phyloP scores from a whole-genome alignment of 2,888 invertebrate genomes.

The Amphimallon solstitiale region DNA sequence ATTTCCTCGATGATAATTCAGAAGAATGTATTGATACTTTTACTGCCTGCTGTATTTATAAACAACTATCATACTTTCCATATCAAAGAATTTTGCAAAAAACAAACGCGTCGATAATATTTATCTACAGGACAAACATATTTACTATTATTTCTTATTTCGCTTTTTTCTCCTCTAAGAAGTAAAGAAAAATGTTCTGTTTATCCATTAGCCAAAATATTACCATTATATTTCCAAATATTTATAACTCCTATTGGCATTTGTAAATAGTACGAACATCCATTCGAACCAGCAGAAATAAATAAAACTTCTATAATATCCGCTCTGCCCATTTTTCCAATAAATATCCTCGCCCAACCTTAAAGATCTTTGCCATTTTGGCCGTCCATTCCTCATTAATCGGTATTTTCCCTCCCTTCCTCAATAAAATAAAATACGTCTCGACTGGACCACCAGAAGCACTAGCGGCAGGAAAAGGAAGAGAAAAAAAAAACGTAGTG shows the following conservation, averaged over 20 bases:
- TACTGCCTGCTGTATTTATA: too few species aligned
- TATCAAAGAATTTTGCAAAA: too few species aligned
- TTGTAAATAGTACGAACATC: constrained; percentile 1
- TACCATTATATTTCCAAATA: constrained; percentile 24
- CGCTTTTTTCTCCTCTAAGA: too few species aligned
- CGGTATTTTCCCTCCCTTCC: constrained; percentile 29
- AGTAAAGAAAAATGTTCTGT: too few species aligned
- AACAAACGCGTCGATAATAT: too few species aligned
- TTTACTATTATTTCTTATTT: too few species aligned
- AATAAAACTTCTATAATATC: constrained; percentile 25
- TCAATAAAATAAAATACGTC: constrained; percentile 30
- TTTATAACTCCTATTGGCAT: constrained; percentile 1
- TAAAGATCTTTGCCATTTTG: constrained; percentile 24
- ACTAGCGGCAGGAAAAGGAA: constrained; percentile 8
- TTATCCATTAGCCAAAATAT: constrained; percentile 13
- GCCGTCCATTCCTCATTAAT: constrained; percentile 31
- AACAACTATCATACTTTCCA: too few species aligned
- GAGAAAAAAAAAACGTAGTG: constrained; percentile 20
- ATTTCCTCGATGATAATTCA: too few species aligned
- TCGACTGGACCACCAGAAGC: constrained; percentile 19
- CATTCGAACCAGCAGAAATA: constrained; percentile 16
- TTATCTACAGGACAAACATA: too few species aligned
- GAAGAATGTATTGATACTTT: too few species aligned
- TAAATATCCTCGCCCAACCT: constrained; percentile 22
- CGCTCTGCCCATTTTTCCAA: constrained; percentile 16